Conservation (phyloP, 2,888 invertebrate species). For the Pegoplata infirma region DNA sequence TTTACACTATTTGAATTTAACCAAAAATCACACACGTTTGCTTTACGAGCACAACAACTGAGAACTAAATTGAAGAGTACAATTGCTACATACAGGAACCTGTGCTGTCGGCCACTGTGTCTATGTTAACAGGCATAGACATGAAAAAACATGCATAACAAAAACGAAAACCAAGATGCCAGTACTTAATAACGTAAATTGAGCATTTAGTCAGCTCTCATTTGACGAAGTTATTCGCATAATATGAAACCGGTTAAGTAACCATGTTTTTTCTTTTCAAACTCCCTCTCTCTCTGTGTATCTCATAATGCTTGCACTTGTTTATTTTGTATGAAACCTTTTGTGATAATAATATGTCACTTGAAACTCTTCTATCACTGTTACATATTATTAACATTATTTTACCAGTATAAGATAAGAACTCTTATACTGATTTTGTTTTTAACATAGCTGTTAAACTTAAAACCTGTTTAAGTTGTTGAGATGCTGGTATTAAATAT, state of each 20-base stretch:
- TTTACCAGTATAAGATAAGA: background rate
- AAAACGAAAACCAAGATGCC: slow-evolving; percentile 15
- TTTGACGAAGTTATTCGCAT: slow-evolving; percentile 37
- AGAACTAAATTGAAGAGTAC: slow-evolving; percentile 74
- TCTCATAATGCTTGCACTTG: slow-evolving; percentile 10
- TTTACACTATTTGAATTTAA: slow-evolving; percentile 44
- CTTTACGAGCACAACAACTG: slow-evolving; percentile 76
- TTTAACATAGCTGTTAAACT: slow-evolving; percentile 56
- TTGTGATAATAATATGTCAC: slow-evolving; percentile 37
- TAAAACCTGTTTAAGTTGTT: slow-evolving; percentile 41
- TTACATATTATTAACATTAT: background rate
- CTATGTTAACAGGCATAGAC: slow-evolving; percentile 19
- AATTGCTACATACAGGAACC: slow-evolving; percentile 67
- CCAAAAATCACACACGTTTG: slow-evolving; percentile 70
- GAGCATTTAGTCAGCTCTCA: slow-evolving; percentile 24
- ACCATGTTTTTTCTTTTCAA: slow-evolving; percentile 17
- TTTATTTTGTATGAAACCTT: slow-evolving; percentile 17
- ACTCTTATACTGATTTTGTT: slow-evolving; percentile 41
- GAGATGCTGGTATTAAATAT: slow-evolving; percentile 46
- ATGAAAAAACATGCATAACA: slow-evolving; percentile 20
- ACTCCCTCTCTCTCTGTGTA: slow-evolving; percentile 25
- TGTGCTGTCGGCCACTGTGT: slow-evolving; percentile 50
- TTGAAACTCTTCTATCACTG: slow-evolving; percentile 43
- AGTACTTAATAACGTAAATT: background rate
- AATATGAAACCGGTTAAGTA: slow-evolving; percentile 58